Base-by-base conservation (phyloP, 2,113 vertebrate genomes). In the Oreochromis spilurus region DNA sequence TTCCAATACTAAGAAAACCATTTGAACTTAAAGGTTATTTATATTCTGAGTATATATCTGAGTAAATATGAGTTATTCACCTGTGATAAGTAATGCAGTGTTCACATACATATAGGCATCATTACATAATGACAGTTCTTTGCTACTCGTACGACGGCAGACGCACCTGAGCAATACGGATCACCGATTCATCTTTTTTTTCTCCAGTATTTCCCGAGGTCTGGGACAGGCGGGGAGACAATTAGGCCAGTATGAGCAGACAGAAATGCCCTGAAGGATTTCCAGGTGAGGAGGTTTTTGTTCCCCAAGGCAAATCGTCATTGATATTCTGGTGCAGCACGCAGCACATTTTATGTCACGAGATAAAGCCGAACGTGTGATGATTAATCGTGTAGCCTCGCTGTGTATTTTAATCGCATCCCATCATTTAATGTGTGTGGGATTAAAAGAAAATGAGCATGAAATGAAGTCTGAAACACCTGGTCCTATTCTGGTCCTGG, bases 141-240 rank as follows among this genome's bases (percentile, higher is more conserved):
- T 36, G 2, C 58, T 9, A 31, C 43, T 79, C 16, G 4, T 40
- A 16, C 1, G 75, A 34, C 11, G 60, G 62, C 34, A 48, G 29
- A 70, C 2, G 26, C 2, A 2, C 8, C 12, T 10, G 38, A 12
- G 31, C 16, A 7, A 55, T 0, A 29, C 12, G 3, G 6, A 40
- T 38, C 21, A 77, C 9, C 1, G 58, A 84, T 83, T 83, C 29
- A 75, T 80, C n/a, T 16, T 45, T 38, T 16, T 67, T 48, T 79
- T 29, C 26, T 52, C 34, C 62, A 80, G 40, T 40, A 31, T 36
- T 26, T 62, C 45, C 50, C 3, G 11, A 60, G 26, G 48, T 80
- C 45, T 84, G 52, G 78, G 19, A 57, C 79, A 91, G 79, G 84
- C 82, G 43, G 29, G 40, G 29, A 90, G 45, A 88, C 55, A 84